Percentiles rank a stretch among this genome's conserved stretches.
phyloP scores from a whole-genome alignment of 2,888 invertebrate genomes.

The Disparrhopalites patrizii region DNA sequence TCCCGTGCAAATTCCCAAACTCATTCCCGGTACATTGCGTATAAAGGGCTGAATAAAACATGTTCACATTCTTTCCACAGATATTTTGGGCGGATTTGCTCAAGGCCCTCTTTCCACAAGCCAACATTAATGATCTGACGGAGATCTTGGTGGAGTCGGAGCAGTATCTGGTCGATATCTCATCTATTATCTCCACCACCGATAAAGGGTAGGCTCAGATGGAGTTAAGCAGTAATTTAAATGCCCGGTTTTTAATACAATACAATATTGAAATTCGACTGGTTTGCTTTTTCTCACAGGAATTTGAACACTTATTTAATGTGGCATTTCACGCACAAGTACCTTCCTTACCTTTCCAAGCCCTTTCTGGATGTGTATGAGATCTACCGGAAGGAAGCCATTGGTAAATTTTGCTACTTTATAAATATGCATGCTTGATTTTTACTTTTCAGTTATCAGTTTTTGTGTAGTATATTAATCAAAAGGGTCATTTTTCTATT shows the following conservation, averaged over 20 bases:
- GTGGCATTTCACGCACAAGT: conserved; percentile 58
- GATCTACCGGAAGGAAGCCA: conserved; percentile 47
- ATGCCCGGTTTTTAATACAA: neutral
- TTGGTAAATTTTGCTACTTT: conserved; percentile 45
- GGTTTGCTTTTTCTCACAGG: conserved; percentile 49
- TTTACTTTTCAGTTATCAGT: too few relatives aligned
- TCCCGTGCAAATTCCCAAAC: too few relatives aligned
- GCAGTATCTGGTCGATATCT: conserved; percentile 57
- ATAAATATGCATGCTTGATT: too few relatives aligned
- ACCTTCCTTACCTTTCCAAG: conserved; percentile 58
- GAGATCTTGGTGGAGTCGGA: conserved; percentile 56
- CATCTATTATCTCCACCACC: conserved; percentile 56
- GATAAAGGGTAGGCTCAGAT: conserved; percentile 51
- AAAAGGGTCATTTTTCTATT: too few relatives aligned
- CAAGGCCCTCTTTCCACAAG: conserved; percentile 55
- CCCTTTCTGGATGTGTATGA: conserved; percentile 50
- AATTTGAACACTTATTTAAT: conserved; percentile 60
- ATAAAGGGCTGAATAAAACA: too few relatives aligned
- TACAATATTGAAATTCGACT: neutral
- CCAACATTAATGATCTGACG: conserved; percentile 55
- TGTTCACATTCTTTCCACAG: too few relatives aligned
- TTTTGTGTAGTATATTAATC: too few relatives aligned
- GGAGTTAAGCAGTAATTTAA: neutral
- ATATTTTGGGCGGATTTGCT: conserved; percentile 53
- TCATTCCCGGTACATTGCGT: too few relatives aligned